A percentile compares a stretch with the other conserved stretches of the same genome.
Evolutionary conservation across 2,113 vertebrate species (phyloP).

Genomic region (Regulus satrapa): DNA sequence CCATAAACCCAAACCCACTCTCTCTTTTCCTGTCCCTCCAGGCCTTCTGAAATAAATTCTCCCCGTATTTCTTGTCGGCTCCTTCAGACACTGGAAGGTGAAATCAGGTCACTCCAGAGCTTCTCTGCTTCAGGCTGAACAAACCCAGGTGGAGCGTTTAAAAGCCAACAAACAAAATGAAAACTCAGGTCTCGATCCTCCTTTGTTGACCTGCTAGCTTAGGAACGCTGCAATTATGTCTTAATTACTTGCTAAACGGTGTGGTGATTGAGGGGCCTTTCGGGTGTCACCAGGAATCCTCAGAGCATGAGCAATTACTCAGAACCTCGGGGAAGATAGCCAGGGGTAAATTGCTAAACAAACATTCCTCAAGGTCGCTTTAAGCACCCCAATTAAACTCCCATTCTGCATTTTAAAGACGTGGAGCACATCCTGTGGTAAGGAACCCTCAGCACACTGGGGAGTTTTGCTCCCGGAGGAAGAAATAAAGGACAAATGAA

Average conservation of each 20-base stretch:
- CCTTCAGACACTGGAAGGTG: neutral
- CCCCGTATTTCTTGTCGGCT: neutral
- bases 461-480: neutral
- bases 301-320: neutral
- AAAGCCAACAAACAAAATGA: neutral
- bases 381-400: neutral
- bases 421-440: neutral
- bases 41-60: neutral
- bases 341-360: neutral
- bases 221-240: neutral
- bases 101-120: neutral
- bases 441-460: fast-evolving
- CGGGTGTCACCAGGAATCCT: neutral
- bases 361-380: neutral
- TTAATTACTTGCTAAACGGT: neutral
- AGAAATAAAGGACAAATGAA: neutral
- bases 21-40: neutral
- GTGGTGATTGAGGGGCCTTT: neutral
- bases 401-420: neutral
- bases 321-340: neutral
- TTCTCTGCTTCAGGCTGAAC: neutral
- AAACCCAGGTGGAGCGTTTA: neutral
- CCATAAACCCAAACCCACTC: neutral
- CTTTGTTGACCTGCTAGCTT: neutral
- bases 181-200: fast-evolving